Conservation (phyloP, 2,797 vertebrate species). For the Ibycter americanus region DNA sequence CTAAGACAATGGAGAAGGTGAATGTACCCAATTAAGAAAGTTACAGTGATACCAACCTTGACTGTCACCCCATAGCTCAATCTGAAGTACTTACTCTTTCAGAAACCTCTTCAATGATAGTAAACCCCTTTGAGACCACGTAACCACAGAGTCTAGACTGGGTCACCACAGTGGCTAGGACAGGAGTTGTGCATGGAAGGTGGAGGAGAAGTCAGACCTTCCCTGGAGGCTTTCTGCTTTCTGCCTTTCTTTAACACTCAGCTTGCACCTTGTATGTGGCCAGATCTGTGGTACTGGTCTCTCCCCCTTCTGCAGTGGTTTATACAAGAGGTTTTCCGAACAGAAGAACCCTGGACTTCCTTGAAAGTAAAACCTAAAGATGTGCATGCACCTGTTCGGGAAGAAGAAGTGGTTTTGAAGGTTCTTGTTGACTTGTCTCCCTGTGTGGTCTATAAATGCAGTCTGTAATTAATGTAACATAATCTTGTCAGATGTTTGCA, state of each 20-base stretch:
- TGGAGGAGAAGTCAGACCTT: neutral
- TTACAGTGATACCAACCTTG: neutral
- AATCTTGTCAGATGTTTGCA: neutral
- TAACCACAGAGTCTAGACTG: neutral
- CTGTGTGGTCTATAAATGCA: neutral
- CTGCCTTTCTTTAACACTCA: neutral
- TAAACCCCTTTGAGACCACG: neutral
- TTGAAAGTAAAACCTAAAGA: neutral
- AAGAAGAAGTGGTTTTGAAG: neutral
- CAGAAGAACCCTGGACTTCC: neutral
- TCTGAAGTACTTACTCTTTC: neutral
- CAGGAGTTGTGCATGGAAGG: neutral
- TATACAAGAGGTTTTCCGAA: neutral
- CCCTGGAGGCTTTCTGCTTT: neutral
- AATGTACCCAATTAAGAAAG: neutral
- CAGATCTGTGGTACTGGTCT: neutral
- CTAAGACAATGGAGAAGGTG: neutral
- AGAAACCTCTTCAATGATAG: neutral
- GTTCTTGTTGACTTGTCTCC: neutral
- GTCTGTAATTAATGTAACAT: neutral
- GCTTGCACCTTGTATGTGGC: neutral
- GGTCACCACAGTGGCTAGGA: neutral
- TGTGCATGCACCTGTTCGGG: neutral
- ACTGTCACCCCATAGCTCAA: neutral
- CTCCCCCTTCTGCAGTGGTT: neutral